Conservation (phyloP, 2,113 vertebrate species). For the Ploceus nigricollis region DNA sequence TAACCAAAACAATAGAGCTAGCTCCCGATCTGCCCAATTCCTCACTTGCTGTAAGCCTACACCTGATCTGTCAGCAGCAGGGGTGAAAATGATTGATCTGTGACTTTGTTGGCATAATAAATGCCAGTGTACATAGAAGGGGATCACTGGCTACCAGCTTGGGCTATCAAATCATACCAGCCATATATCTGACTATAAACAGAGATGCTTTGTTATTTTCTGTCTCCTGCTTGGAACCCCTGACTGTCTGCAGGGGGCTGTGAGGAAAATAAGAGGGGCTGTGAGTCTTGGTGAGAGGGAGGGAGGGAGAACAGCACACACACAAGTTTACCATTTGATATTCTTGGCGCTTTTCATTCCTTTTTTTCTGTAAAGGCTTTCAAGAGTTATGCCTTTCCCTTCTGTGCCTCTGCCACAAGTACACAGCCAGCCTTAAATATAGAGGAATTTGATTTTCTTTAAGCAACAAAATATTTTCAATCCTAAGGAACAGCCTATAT, state of each 20-base stretch:
- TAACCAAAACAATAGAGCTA: background rate
- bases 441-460: background rate
- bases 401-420: background rate
- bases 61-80: background rate
- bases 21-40: background rate
- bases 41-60: background rate
- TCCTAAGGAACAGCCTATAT: background rate
- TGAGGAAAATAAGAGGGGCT: background rate
- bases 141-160: background rate
- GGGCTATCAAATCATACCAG: background rate
- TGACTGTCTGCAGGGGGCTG: background rate
- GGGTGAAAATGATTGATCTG: background rate
- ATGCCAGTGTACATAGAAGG: background rate
- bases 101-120: background rate
- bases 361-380: background rate
- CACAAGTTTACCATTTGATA: background rate
- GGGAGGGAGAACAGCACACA: background rate
- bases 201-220: background rate
- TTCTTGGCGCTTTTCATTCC: background rate
- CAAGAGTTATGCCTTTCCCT: background rate
- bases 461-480: background rate
- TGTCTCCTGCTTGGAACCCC: background rate
- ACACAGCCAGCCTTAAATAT: background rate
- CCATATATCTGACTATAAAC: background rate
- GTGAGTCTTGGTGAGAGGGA: background rate